These are phyloP conservation scores for Pontoporia blainvillei DNA, from an alignment of 2,113 vertebrate genomes.

Conservation along the genomic window DNA sequence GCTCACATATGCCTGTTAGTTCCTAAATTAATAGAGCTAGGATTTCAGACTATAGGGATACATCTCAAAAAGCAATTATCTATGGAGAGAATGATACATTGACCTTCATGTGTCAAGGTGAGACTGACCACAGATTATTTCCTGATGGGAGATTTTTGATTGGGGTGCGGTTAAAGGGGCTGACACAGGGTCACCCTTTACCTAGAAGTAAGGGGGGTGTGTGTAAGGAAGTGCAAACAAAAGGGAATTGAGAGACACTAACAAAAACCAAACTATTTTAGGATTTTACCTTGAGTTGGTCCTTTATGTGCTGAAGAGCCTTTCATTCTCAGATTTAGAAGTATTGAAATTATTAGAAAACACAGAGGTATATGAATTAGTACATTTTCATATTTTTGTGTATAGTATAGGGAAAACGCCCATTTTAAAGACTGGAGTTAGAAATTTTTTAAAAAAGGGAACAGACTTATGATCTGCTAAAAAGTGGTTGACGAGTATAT, in stretches of 20 bases:
- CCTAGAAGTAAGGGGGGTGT: background rate
- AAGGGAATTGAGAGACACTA: background rate
- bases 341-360: background rate
- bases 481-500: background rate
- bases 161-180: background rate
- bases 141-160: background rate
- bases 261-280: background rate
- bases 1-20: background rate
- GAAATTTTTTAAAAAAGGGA: background rate
- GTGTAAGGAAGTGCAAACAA: background rate
- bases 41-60: background rate
- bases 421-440: slow-evolving; percentile 9
- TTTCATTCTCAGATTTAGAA: slow-evolving; percentile 18
- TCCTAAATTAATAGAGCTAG: background rate
- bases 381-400: background rate
- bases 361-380: background rate
- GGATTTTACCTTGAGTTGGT: background rate
- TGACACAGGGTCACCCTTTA: background rate
- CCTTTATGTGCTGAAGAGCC: background rate
- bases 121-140: background rate
- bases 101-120: background rate
- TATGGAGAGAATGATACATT: background rate
- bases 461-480: background rate
- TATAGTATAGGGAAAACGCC: background rate
- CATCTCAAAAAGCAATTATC: background rate